Evolutionary conservation across 2,113 vertebrate genomes (phyloP).

Genomic region (Ptilonorhynchus violaceus): DNA sequence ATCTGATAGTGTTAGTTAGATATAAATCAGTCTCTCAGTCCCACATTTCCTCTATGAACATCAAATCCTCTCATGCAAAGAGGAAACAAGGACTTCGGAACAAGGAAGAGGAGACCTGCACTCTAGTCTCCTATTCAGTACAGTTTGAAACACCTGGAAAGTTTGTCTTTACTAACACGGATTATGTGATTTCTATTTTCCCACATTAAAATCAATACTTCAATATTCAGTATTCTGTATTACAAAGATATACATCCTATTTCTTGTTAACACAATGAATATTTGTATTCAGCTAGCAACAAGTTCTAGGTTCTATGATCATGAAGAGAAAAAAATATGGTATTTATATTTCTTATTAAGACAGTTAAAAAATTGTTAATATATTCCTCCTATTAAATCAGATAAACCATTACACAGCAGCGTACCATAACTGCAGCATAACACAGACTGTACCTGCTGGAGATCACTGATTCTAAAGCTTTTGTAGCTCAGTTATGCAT

Average conservation of each 20-base stretch:
- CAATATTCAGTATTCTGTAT: neutral
- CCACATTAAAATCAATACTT: neutral
- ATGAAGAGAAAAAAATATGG: neutral
- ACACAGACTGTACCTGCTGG: neutral
- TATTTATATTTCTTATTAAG: neutral
- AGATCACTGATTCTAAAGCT: neutral
- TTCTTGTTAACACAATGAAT: neutral
- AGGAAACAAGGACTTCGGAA: neutral
- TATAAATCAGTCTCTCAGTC: no score
- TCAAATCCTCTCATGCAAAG: neutral
- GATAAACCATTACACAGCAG: neutral
- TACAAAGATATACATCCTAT: neutral
- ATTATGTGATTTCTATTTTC: neutral
- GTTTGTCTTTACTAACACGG: neutral
- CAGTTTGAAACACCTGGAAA: neutral
- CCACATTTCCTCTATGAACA: neutral
- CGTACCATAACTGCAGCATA: neutral
- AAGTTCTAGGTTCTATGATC: neutral
- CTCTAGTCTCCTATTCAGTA: neutral
- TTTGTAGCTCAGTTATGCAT: neutral
- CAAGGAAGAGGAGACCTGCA: neutral
- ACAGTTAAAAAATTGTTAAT: neutral
- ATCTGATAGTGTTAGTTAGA: neutral
- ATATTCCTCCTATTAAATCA: neutral
- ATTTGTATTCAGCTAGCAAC: neutral